Evolutionary conservation across 1,140 invertebrate genomes (phyloP).

Genomic region (Whitmania pigra): DNA sequence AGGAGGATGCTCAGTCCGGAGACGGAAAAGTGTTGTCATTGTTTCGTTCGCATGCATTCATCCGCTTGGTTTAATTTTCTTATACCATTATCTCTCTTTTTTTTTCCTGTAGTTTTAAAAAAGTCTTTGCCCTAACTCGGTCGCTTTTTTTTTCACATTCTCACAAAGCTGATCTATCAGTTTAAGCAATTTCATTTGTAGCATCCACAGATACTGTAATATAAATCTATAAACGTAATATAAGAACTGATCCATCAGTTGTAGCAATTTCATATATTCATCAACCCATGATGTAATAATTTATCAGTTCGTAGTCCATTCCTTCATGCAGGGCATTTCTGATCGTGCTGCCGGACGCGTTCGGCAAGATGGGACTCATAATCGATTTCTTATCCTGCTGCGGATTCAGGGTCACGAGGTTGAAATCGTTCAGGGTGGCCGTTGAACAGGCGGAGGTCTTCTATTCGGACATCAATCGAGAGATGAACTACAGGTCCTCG

Average conservation of each 20-base stretch:
- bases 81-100: too few species aligned
- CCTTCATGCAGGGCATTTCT: constrained; percentile 53
- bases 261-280: neutral
- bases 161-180: too few species aligned
- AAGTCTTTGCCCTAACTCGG: too few species aligned
- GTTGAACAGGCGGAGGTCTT: constrained; percentile 51
- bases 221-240: too few species aligned
- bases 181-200: too few species aligned
- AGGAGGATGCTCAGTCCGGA: constrained; percentile 36
- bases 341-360: constrained; percentile 58
- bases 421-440: constrained; percentile 56
- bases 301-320: neutral
- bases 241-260: too few species aligned
- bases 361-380: constrained; percentile 60
- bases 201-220: too few species aligned
- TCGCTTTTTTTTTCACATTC: too few species aligned
- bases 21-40: constrained; percentile 33
- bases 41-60: too few species aligned
- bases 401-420: constrained; percentile 57
- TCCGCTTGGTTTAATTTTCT: too few species aligned
- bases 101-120: too few species aligned
- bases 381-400: constrained; percentile 53
- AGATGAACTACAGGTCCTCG: constrained; percentile 8
- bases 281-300: neutral
- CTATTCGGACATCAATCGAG: constrained; percentile 42